Conservation (phyloP, 2,797 vertebrate genomes). For the Thalassophryne amazonica region DNA sequence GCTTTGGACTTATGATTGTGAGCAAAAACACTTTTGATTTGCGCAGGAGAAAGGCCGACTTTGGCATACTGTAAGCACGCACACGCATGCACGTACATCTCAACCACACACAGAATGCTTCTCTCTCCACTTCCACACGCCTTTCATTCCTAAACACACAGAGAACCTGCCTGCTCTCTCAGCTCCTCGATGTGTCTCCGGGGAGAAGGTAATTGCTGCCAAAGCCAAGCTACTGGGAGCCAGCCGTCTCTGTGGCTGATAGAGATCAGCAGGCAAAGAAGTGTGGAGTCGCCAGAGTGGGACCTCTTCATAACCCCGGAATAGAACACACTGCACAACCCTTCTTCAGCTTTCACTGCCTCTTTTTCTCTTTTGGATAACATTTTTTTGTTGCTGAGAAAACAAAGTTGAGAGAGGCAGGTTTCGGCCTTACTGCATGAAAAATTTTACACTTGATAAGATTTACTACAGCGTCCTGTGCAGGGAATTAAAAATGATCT, state of each 20-base stretch:
- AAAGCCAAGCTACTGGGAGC: constrained; percentile 69
- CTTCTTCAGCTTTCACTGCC: background rate
- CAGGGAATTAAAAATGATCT: background rate
- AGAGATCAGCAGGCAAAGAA: constrained; percentile 61
- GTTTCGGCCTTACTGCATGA: no score
- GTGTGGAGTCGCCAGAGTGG: constrained; percentile 27
- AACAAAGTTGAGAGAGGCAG: no score
- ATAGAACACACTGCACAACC: background rate
- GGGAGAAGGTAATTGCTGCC: constrained; percentile 68
- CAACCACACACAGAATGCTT: constrained; percentile 8
- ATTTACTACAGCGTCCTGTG: background rate
- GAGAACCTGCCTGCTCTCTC: constrained; percentile 42
- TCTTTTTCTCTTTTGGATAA: background rate
- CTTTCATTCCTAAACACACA: constrained; percentile 32
- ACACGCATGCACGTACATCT: background rate
- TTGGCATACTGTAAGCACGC: background rate
- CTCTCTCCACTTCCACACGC: constrained; percentile 11
- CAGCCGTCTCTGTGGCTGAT: constrained; percentile 63
- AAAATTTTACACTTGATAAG: constrained; percentile 22
- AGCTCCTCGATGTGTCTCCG: constrained; percentile 37
- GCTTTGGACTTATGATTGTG: constrained; percentile 17
- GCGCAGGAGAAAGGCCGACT: constrained; percentile 1
- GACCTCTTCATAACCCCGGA: constrained; percentile 3
- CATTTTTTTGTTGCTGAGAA: no score
- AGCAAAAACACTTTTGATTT: constrained; percentile 12